A percentile compares a stretch with the other conserved stretches of the same genome.
phyloP scores from a whole-genome alignment of 2,797 vertebrate species.

The Anisognathus igniventris region DNA sequence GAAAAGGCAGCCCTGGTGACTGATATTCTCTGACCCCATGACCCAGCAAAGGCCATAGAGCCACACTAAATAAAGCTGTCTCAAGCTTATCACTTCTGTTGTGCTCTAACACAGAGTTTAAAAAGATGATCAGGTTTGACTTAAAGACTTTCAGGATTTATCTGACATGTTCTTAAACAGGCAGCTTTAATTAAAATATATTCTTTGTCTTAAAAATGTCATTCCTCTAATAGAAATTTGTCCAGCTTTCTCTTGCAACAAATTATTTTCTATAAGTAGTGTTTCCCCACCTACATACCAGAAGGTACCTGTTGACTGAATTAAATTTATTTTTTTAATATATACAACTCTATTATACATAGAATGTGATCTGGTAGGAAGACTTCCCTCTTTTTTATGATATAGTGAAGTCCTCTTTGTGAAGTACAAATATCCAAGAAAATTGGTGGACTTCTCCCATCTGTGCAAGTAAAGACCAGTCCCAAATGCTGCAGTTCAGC shows the following conservation, averaged over 20 bases:
- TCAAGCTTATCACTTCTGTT: constrained; percentile 5
- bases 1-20: constrained; percentile 5
- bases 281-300: neutral
- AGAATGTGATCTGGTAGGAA: neutral
- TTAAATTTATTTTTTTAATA: neutral
- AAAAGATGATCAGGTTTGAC: neutral
- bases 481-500: neutral
- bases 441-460: neutral
- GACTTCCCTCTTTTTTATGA: neutral
- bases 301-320: neutral
- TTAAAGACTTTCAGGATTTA: neutral
- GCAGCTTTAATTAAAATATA: neutral
- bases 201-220: neutral
- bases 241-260: neutral
- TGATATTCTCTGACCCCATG: constrained; percentile 30
- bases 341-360: neutral
- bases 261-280: neutral
- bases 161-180: neutral
- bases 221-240: neutral
- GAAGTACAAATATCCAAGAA: neutral
- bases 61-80: constrained; percentile 45
- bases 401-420: neutral
- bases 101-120: neutral
- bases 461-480: neutral
- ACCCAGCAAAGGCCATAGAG: constrained; percentile 10